Percentiles rank a stretch among this genome's conserved stretches.
phyloP scores from a whole-genome alignment of 2,113 vertebrate species.

The Oostethus manadensis region DNA sequence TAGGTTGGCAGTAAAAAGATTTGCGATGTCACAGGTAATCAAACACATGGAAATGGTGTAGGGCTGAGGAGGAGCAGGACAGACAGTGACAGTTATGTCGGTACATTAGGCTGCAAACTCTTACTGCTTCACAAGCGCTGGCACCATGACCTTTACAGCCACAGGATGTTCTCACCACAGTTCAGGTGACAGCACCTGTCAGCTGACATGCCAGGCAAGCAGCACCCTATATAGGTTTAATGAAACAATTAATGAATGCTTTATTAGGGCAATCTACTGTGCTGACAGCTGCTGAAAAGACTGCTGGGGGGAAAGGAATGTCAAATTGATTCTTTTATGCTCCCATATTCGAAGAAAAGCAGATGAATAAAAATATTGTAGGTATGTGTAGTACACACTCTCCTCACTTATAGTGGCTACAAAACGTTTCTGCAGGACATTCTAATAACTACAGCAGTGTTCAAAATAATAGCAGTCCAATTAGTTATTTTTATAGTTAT shows the following conservation, averaged over 20 bases:
- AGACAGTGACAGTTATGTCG: constrained; percentile 35
- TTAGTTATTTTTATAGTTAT: no score
- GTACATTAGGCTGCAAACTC: constrained; percentile 45
- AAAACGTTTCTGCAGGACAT: no score
- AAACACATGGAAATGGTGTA: neutral
- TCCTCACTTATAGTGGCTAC: neutral
- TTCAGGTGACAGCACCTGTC: constrained; percentile 36
- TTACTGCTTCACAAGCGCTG: constrained; percentile 30
- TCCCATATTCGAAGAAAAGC: neutral
- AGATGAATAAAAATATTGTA: neutral
- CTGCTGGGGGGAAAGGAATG: constrained; percentile 7
- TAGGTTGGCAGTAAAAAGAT: constrained; percentile 1
- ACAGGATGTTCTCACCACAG: constrained; percentile 30
- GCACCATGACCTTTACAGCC: constrained; percentile 55
- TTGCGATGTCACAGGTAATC: constrained; percentile 1
- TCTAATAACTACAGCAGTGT: no score
- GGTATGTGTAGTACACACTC: neutral
- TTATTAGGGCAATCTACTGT: constrained; percentile 6
- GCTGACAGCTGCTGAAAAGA: constrained; percentile 15
- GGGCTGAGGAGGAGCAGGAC: constrained; percentile 24
- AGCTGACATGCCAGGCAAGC: constrained; percentile 25
- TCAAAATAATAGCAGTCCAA: no score
- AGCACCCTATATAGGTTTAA: constrained; percentile 25
- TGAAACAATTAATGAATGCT: constrained; percentile 35
- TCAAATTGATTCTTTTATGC: neutral